Evolutionary conservation across 2,113 vertebrate species (phyloP).

Genomic region (Ptyas mucosa): DNA sequence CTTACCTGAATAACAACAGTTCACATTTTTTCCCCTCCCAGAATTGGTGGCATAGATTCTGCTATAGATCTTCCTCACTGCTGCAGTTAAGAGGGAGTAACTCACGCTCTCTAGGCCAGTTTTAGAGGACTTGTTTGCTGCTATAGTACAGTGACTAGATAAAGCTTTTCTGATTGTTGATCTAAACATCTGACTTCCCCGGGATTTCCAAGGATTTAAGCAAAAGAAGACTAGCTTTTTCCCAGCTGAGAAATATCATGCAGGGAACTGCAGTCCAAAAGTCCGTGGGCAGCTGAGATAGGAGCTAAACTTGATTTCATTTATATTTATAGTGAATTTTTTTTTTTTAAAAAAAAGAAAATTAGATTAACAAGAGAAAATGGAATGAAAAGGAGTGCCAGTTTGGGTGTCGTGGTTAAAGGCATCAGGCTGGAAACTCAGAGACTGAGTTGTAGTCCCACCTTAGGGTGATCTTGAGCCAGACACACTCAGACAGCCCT

Average conservation of each 20-base stretch:
- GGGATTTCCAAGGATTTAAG: neutral
- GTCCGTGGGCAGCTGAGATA: neutral
- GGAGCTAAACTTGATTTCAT: neutral
- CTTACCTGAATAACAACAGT: too few relatives aligned
- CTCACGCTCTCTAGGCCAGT: neutral
- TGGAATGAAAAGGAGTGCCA: too few relatives aligned
- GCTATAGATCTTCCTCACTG: neutral
- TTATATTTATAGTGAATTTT: neutral
- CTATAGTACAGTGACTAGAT: neutral
- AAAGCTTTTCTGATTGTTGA: neutral
- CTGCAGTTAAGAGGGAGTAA: neutral
- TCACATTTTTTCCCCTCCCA: neutral
- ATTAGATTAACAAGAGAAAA: too few relatives aligned
- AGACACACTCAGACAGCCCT: too few relatives aligned
- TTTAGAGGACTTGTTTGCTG: neutral
- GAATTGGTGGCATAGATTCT: neutral
- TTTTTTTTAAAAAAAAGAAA: too few relatives aligned
- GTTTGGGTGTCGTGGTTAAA: too few relatives aligned
- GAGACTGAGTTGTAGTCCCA: too few relatives aligned
- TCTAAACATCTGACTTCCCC: neutral
- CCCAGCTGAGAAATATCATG: neutral
- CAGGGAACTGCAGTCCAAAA: neutral
- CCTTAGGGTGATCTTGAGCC: too few relatives aligned
- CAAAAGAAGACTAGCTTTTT: neutral
- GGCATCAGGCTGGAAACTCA: too few relatives aligned